Percentiles rank a stretch among this genome's conserved stretches.
Evolutionary conservation across 1,140 invertebrate genomes (phyloP).

Genomic region (Sminthurides bifidus): DNA sequence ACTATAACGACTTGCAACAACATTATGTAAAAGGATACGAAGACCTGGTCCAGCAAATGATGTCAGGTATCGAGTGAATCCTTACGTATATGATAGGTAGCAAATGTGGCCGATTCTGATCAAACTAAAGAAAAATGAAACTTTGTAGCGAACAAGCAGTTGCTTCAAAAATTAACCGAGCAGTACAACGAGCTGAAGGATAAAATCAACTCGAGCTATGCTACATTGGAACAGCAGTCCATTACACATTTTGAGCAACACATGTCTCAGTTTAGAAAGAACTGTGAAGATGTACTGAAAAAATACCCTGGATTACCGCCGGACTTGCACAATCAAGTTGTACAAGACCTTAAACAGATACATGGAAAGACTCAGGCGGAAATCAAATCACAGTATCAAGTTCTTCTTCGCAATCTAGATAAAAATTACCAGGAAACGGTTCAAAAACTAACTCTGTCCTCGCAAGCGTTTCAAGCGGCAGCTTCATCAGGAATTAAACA

Average conservation of each 20-base stretch:
- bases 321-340: constrained; percentile 1
- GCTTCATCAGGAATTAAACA: too few relatives aligned
- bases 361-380: background rate
- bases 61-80: too few relatives aligned
- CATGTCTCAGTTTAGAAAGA: constrained; percentile 2
- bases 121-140: constrained; percentile 7
- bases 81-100: too few relatives aligned
- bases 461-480: too few relatives aligned
- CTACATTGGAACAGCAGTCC: background rate
- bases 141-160: background rate
- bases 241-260: constrained; percentile 10
- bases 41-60: background rate
- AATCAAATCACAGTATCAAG: constrained; percentile 5
- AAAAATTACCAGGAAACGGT: constrained; percentile 1
- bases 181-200: constrained; percentile 3
- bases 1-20: constrained; percentile 2
- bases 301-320: constrained; percentile 6
- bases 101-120: too few relatives aligned
- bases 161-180: background rate
- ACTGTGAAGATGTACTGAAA: constrained; percentile 1
- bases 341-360: background rate
- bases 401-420: constrained; percentile 1
- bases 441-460: background rate
- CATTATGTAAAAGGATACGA: background rate
- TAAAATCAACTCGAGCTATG: constrained; percentile 5